Evolutionary conservation across 2,888 invertebrate genomes (phyloP).

Genomic region (Lepeophtheirus nordmannii): DNA sequence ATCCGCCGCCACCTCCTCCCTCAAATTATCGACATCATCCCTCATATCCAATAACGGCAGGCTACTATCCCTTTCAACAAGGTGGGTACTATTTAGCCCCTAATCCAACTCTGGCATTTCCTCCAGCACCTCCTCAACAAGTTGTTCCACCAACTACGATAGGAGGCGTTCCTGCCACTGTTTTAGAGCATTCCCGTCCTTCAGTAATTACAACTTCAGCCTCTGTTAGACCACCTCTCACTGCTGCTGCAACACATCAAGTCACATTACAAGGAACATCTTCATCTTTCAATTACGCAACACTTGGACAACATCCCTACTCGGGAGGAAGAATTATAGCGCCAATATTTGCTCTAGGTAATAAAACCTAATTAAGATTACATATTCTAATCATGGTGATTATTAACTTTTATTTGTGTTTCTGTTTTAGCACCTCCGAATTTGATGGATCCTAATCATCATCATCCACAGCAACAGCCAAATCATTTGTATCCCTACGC

Average conservation of each 20-base stretch:
- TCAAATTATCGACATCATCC: slow-evolving; percentile 16
- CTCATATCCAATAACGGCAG: background rate
- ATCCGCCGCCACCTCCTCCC: slow-evolving; percentile 27
- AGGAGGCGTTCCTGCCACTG: no score
- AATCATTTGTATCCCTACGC: background rate
- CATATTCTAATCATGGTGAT: background rate
- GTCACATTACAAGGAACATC: background rate
- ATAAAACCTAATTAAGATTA: background rate
- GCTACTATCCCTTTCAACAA: background rate
- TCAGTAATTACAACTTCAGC: background rate
- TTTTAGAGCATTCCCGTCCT: background rate
- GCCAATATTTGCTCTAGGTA: slow-evolving; percentile 11
- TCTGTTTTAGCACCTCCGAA: background rate
- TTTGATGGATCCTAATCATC: background rate
- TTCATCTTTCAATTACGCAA: slow-evolving; percentile 3
- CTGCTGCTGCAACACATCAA: background rate
- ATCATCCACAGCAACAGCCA: background rate
- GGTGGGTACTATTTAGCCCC: background rate
- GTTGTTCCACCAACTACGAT: background rate
- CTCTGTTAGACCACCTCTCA: background rate
- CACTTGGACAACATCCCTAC: slow-evolving; percentile 10
- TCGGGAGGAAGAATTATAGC: slow-evolving; percentile 7
- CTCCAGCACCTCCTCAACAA: slow-evolving; percentile 5
- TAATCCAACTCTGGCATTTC: no score
- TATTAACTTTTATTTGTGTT: background rate